Evolutionary conservation across 2,113 vertebrate genomes (phyloP), one percentile per base, ranked within the genome.

Genomic region (Upupa epops): DNA sequence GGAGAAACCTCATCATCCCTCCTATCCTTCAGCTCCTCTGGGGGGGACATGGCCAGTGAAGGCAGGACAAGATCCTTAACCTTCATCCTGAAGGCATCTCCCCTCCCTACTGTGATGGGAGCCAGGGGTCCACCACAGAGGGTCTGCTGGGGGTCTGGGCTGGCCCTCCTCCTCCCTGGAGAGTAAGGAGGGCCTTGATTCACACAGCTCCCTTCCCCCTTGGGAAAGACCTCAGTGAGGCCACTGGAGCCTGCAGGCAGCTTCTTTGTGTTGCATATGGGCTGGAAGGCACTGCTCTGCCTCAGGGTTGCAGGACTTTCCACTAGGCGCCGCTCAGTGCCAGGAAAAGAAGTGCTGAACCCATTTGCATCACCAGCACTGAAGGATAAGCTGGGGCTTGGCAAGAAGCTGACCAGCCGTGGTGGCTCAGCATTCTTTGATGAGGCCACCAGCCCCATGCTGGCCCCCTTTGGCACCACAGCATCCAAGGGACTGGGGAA

Each of bases 251-350:
- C 77, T 37, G 2, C 19, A 3, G 92, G 19, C 20, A 55, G 36
- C 56, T 49, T 51, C 74, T 94, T 59, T 1, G 10, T 24, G 52
- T 92, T 12, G 17, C 55, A 92, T 5, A 96, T 14, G 1, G 82
- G 85, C 37, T 97, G 97, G 94, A 97, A 97, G 46, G 97, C 88
- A 0, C 89, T 90, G 19, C 61, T 84, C 89, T 93, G 97, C 82
- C 66, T 91, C 10, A 11, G 13, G 2, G 70, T 90, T 9, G 34
- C 92, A 31, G 56, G 89, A 9, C 91, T 74, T 36, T 58, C 71
- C 0, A 1, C 94, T 78, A 45, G 3, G 2, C 31, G 93, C 81
- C 46, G 84, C 65, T 97, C 96, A 4, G 0, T 1, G 74, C 54
- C 0, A 1, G 66, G 3, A 2, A 59, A 65, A 42, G 83, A 49